Evolutionary conservation across 2,888 invertebrate genomes (phyloP).

Genomic region (Brachylomia viminalis): DNA sequence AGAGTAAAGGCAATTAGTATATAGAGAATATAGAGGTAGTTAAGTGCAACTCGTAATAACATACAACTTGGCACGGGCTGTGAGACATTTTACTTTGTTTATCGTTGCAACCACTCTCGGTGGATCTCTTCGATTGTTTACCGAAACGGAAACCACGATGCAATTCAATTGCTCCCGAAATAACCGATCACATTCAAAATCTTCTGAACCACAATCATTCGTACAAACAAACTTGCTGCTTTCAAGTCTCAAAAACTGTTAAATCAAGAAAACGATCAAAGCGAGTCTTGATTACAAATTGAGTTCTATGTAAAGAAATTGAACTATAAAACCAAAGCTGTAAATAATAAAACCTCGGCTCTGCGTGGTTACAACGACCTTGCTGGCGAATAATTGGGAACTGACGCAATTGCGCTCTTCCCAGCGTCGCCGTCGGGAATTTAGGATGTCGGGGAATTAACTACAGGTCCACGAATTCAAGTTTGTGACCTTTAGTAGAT

Average conservation of each 20-base stretch:
- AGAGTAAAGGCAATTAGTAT: constrained; percentile 2
- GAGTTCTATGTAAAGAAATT: constrained; percentile 59
- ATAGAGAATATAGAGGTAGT: neutral
- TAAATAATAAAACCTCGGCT: constrained; percentile 51
- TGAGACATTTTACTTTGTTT: constrained; percentile 17
- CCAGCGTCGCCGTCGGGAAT: constrained; percentile 61
- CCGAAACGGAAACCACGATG: constrained; percentile 22
- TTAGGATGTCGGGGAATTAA: constrained; percentile 61
- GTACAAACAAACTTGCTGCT: constrained; percentile 56
- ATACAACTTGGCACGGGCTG: neutral
- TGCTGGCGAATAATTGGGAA: constrained; percentile 76
- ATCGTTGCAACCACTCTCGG: constrained; percentile 6
- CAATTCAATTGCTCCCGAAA: constrained; percentile 53
- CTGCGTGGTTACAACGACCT: constrained; percentile 71
- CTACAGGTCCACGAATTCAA: constrained; percentile 58
- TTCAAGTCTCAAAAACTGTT: constrained; percentile 54
- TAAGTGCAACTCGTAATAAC: constrained; percentile 15
- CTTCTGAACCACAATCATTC: constrained; percentile 39
- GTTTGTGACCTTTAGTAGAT: constrained; percentile 60
- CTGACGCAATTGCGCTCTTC: constrained; percentile 76
- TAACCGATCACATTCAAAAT: constrained; percentile 42
- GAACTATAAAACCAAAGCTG: constrained; percentile 59
- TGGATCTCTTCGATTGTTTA: constrained; percentile 36
- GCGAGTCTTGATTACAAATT: constrained; percentile 59
- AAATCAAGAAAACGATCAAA: constrained; percentile 65